phyloP scores from a whole-genome alignment of 37 sponge, comb jelly and placozoan species.

The Halisarca cf. caerulea region DNA sequence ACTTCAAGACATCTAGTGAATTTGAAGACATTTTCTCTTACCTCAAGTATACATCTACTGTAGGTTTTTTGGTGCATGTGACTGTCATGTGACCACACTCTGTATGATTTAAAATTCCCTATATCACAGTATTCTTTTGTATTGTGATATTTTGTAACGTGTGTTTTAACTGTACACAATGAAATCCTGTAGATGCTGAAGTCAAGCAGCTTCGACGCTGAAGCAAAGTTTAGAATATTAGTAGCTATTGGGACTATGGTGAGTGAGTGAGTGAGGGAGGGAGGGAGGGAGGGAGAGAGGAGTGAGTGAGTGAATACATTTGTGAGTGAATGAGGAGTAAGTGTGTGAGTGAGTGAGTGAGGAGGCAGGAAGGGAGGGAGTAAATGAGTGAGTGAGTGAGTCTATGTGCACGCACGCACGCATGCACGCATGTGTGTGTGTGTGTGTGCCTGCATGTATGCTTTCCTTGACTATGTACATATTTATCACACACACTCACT shows the following conservation, averaged over 20 bases:
- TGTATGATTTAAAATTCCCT: no score
- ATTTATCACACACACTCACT: no score
- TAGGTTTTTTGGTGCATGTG: neutral
- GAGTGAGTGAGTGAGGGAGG: no score
- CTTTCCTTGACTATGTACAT: no score
- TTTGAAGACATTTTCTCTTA: slow-evolving; percentile 19
- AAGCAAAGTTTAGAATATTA: slow-evolving; percentile 64
- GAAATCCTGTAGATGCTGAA: slow-evolving; percentile 50
- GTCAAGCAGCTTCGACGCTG: slow-evolving; percentile 39
- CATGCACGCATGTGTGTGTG: neutral
- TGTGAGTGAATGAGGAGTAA: no score
- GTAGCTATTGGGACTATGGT: slow-evolving; percentile 74
- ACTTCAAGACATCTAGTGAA: neutral
- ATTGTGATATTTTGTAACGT: neutral
- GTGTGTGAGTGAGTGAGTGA: no score
- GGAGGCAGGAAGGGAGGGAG: no score
- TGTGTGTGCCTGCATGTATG: no score
- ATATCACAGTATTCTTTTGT: neutral
- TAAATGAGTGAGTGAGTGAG: no score
- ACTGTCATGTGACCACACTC: neutral
- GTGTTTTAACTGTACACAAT: neutral
- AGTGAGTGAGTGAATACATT: no score
- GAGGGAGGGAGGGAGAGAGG: no score
- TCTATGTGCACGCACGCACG: neutral
- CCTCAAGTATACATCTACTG: neutral